These are phyloP conservation scores for Zootermopsis nevadensis DNA, from an alignment of 2,888 invertebrate species.

Conservation along the genomic window DNA sequence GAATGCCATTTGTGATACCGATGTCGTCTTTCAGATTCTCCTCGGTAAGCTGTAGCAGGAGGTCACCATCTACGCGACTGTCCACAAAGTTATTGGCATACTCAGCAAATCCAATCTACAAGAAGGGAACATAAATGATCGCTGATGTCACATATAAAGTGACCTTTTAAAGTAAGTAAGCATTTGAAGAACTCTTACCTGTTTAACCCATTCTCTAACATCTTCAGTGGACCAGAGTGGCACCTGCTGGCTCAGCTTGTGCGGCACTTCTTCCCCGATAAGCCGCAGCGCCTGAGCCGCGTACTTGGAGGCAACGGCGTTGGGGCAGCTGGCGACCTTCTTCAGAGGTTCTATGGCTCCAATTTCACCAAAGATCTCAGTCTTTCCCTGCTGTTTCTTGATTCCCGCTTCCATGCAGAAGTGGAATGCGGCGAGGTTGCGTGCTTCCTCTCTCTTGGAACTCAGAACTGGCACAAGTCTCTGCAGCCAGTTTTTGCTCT, in stretches of 20 bases:
- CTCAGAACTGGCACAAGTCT: slow-evolving; percentile 92
- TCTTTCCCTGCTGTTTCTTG: slow-evolving; percentile 92
- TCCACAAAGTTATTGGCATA: slow-evolving; percentile 86
- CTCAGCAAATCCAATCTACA: slow-evolving; percentile 86
- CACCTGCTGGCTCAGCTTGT: slow-evolving; percentile 97
- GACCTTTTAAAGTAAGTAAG: not conserved
- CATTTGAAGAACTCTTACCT: slow-evolving; percentile 62
- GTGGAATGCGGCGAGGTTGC: slow-evolving; percentile 97
- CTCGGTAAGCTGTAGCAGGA: slow-evolving; percentile 91
- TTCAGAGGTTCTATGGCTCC: slow-evolving; percentile 96
- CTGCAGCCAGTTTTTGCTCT: slow-evolving; percentile 94
- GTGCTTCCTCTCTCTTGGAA: slow-evolving; percentile 94
- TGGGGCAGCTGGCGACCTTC: slow-evolving; percentile 96
- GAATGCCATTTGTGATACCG: slow-evolving; percentile 91
- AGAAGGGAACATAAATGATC: slow-evolving; percentile 39
- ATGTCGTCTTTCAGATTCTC: slow-evolving; percentile 94
- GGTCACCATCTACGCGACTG: slow-evolving; percentile 96
- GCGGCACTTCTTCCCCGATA: slow-evolving; percentile 97
- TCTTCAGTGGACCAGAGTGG: slow-evolving; percentile 98
- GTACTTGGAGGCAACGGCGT: slow-evolving; percentile 96
- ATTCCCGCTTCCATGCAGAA: slow-evolving; percentile 99
- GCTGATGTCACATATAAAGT: not conserved
- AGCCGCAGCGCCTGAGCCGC: slow-evolving; percentile 91
- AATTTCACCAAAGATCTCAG: slow-evolving; percentile 92
- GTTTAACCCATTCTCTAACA: slow-evolving; percentile 97